These are phyloP conservation scores for Pollimyrus isidori DNA, from an alignment of 2,113 vertebrate genomes.

Conservation along the genomic window DNA sequence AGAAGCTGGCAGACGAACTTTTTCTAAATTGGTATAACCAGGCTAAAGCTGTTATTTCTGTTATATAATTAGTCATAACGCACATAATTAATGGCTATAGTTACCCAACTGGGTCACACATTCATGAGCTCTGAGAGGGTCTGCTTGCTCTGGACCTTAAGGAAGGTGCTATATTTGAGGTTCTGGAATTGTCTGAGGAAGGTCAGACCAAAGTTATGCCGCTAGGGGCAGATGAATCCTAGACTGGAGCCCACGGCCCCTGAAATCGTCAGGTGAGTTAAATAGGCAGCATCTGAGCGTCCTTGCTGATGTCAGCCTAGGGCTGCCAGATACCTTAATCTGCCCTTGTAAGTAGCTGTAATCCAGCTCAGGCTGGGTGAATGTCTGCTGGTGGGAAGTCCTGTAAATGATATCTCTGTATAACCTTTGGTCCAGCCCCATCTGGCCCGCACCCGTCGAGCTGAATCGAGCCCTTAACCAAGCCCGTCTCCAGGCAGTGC, in stretches of 20 bases:
- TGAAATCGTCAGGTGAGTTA: not conserved
- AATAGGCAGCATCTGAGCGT: not conserved
- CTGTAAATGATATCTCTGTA: not conserved
- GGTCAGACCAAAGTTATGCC: not conserved
- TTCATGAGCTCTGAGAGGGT: not conserved
- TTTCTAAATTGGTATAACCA: not conserved
- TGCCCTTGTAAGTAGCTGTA: not conserved
- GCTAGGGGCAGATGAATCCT: not conserved
- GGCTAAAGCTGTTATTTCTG: not conserved
- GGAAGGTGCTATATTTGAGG: not conserved
- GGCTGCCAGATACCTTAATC: not conserved
- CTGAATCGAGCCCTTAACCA: constrained; percentile 41
- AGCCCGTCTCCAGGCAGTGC: constrained; percentile 76
- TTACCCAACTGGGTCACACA: not conserved
- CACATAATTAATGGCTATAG: not conserved
- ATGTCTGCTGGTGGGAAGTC: not conserved
- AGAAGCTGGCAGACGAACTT: not conserved
- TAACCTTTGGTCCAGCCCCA: not conserved
- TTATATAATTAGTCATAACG: not conserved
- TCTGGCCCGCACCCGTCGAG: not conserved
- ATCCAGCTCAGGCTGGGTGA: not conserved
- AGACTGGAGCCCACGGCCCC: not conserved
- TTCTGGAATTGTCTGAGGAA: not conserved
- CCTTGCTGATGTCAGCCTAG: not conserved
- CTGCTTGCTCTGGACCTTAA: not conserved